phyloP scores from a whole-genome alignment of 2,888 invertebrate species.

The Buathra laborator region DNA sequence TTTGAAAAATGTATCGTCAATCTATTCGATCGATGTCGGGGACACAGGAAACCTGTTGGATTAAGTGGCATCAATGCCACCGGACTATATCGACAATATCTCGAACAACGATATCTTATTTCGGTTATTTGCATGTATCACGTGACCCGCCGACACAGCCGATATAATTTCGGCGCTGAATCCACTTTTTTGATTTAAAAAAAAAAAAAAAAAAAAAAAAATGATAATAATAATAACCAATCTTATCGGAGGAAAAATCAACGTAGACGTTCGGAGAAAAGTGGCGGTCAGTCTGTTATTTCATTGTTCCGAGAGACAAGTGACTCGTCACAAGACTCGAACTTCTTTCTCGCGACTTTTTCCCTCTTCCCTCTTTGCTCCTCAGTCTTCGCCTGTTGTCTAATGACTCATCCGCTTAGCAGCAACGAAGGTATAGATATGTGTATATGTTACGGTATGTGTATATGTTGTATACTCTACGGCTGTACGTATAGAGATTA shows the following conservation, averaged over 20 bases:
- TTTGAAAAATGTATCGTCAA: no score
- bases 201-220: background rate
- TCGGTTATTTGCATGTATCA: no score
- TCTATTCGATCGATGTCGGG: no score
- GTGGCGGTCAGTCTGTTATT: background rate
- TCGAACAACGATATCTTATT: no score
- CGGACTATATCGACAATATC: no score
- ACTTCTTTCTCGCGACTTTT: conserved; percentile 9
- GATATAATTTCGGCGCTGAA: no score
- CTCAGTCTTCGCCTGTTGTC: conserved; percentile 56
- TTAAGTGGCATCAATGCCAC: no score
- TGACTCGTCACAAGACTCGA: conserved; percentile 33
- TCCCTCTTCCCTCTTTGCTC: conserved; percentile 50
- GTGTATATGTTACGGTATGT: conserved; percentile 1
- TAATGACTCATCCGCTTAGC: conserved; percentile 66
- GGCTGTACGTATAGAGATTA: background rate
- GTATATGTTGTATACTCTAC: conserved; percentile 1
- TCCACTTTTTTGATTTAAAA: background rate
- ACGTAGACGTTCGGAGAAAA: background rate
- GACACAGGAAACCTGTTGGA: no score
- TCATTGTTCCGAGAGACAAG: conserved; percentile 19
- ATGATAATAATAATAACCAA: background rate
- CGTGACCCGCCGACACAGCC: no score
- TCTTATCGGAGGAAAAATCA: background rate
- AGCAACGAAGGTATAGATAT: conserved; percentile 48